These are phyloP conservation scores for Daktulosphaira vitifoliae DNA, from an alignment of 1,140 invertebrate species.

Conservation along the genomic window DNA sequence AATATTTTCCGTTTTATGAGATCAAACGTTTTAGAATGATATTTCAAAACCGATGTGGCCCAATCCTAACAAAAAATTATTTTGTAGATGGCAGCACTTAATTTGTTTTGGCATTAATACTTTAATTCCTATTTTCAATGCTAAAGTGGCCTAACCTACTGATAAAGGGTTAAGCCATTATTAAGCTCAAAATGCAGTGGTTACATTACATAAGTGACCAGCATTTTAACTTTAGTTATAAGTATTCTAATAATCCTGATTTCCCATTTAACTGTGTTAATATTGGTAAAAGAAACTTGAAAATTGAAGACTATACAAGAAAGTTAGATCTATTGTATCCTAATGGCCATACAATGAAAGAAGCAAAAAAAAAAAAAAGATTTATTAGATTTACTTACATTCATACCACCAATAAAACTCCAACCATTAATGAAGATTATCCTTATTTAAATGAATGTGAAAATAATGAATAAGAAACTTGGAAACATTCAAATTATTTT, in stretches of 20 bases:
- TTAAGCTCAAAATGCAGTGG: conserved; percentile 28
- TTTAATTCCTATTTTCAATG: not conserved
- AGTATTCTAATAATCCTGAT: conserved; percentile 17
- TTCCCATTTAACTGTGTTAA: not conserved
- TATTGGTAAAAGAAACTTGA: conserved; percentile 5
- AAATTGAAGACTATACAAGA: not conserved
- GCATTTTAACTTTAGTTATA: conserved; percentile 7
- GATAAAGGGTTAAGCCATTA: not conserved
- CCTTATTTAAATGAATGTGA: too few species aligned
- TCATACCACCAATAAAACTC: not conserved
- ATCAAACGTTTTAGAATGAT: too few species aligned
- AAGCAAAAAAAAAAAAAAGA: conserved; percentile 24
- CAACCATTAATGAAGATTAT: too few species aligned
- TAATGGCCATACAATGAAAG: conserved; percentile 4
- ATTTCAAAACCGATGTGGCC: too few species aligned
- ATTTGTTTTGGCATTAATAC: not conserved
- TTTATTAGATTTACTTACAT: conserved; percentile 1
- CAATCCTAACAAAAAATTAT: not conserved
- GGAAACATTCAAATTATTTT: too few species aligned
- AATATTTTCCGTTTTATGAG: too few species aligned
- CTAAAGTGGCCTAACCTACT: not conserved
- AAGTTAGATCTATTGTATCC: conserved; percentile 9
- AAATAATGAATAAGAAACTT: too few species aligned
- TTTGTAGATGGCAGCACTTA: not conserved
- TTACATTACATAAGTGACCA: conserved; percentile 3